Evolutionary conservation across 2,888 invertebrate genomes (phyloP), one percentile per base, ranked within the genome.

Genomic region (Charanyca ferruginea): DNA sequence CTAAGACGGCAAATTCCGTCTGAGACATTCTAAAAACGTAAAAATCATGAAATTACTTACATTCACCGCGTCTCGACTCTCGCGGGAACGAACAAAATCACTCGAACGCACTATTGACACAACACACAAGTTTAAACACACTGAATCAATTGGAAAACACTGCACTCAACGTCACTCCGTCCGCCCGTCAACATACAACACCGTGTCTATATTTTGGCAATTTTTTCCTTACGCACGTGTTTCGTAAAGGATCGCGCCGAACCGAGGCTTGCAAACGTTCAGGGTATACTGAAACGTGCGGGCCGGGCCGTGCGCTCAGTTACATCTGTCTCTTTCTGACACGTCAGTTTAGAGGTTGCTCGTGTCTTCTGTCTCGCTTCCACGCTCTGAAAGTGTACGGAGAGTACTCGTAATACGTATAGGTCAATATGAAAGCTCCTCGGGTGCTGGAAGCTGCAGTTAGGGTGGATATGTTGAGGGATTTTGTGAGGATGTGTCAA

Each of bases 401-500:
- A 92, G 91, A 91, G 90, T 92, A 88, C 91, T 94, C 90, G 92
- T 94, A 94, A 91, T 95, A 95, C 92, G 95, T 95, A 95, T 95
- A 95, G 95, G 95, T 95, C 95, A 95, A 95, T 95, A 95, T 95
- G 93, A 94, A 94, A 93, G 92, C 94, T 94, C 89, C 94, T 94
- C 93, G 93, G 94, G 91, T 90, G 90, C 93, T 91, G 95, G 95
- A 95, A 93, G 95, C 95, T 95, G 95, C 90, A 93, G 90, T 90
- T 94, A 92, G 91, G 93, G 91, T 93, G 87, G 65, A 90, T 87
- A 90, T 81, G 68, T 70, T 65, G 18, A 48, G 45, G 57, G 70
- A 55, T 67, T 72, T 80, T 80, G 72, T 66, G 38, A 52, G 78
- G 75, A 80, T 73, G 54, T 77, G 78, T 80, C 79, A 81, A 77